These are phyloP conservation scores for Hypocryptadius cinnamomeus DNA, from an alignment of 2,113 vertebrate species.

Conservation along the genomic window DNA sequence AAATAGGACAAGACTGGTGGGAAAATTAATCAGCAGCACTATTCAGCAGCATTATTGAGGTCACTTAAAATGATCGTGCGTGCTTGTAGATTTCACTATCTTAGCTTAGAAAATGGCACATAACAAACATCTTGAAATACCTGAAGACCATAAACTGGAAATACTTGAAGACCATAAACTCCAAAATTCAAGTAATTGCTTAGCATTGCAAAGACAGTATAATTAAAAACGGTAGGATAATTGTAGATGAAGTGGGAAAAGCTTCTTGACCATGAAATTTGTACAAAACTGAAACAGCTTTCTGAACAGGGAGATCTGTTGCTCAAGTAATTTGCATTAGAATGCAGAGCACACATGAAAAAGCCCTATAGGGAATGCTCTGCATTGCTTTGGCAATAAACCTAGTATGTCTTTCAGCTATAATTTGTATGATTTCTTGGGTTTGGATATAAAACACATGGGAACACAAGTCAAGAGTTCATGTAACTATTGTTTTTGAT, in stretches of 20 bases:
- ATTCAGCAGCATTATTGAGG: background rate
- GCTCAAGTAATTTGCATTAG: background rate
- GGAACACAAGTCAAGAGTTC: background rate
- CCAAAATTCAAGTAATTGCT: background rate
- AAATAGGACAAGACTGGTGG: background rate
- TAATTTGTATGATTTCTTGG: slow-evolving; percentile 19
- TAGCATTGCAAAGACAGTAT: background rate
- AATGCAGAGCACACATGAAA: background rate
- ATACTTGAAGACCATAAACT: background rate
- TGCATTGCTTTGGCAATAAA: slow-evolving; percentile 5
- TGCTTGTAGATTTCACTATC: background rate
- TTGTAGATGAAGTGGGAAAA: background rate
- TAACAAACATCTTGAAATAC: background rate
- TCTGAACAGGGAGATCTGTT: background rate
- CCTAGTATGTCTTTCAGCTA: background rate
- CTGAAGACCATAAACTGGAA: background rate
- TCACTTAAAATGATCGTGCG: background rate
- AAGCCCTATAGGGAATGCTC: background rate
- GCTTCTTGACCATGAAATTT: background rate
- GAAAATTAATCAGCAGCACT: background rate
- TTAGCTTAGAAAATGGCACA: background rate
- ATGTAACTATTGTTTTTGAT: background rate
- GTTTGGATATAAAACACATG: background rate
- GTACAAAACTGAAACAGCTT: background rate
- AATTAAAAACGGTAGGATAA: background rate